These are phyloP conservation scores for Ethmia dodecea DNA, from an alignment of 2,888 invertebrate genomes.

Conservation along the genomic window DNA sequence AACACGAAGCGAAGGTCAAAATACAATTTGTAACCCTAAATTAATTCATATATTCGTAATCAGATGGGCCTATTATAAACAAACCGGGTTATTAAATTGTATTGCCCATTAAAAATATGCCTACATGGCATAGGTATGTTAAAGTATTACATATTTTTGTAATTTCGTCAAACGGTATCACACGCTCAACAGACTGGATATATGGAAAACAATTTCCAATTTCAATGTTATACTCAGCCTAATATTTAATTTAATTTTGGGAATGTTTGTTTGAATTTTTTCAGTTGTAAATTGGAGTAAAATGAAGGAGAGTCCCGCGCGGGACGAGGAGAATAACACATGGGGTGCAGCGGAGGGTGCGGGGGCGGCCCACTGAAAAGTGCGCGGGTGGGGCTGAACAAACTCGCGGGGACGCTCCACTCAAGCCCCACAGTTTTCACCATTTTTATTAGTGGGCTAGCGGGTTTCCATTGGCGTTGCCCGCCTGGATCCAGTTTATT, in stretches of 20 bases:
- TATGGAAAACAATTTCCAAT: conserved; percentile 3
- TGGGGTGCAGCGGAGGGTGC: conserved; percentile 33
- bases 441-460: no score
- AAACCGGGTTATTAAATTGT: no score
- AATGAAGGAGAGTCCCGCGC: conserved; percentile 76
- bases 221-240: conserved; percentile 1
- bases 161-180: not conserved
- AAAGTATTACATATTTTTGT: no score
- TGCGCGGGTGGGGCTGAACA: conserved; percentile 77
- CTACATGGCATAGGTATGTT: no score
- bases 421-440: conserved; percentile 17
- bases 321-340: conserved; percentile 60
- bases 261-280: conserved; percentile 71
- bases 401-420: conserved; percentile 73
- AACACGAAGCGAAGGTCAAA: no score
- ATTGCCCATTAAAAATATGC: no score
- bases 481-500: no score
- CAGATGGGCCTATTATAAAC: no score
- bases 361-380: conserved; percentile 74
- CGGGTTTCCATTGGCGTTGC: no score
- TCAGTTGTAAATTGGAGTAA: conserved; percentile 76
- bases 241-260: conserved; percentile 42
- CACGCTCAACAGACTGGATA: not conserved
- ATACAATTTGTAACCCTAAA: no score
- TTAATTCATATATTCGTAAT: no score